These are phyloP conservation scores for Heliopora coerulea DNA, from an alignment of 92 coral and sea anemone genomes.

Conservation along the genomic window DNA sequence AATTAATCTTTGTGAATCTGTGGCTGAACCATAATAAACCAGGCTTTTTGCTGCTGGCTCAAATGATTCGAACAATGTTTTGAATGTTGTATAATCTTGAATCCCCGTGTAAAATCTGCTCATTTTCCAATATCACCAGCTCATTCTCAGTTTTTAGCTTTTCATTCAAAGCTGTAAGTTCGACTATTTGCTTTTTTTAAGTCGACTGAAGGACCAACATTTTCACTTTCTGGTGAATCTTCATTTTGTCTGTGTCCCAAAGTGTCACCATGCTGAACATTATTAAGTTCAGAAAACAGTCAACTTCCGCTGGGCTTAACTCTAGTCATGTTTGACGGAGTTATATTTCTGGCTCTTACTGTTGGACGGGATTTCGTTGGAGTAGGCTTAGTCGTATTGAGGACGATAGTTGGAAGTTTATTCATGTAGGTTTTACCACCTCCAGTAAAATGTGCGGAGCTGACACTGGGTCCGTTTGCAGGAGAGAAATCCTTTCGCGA, in stretches of 20 bases:
- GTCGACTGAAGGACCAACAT: constrained; percentile 18
- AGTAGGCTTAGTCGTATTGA: constrained; percentile 28
- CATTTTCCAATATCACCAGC: constrained; percentile 12
- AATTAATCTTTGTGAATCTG: not conserved
- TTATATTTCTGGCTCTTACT: constrained; percentile 30
- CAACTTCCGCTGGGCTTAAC: constrained; percentile 20
- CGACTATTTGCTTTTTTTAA: constrained; percentile 31
- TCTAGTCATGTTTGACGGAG: not conserved
- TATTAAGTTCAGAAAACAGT: constrained; percentile 41
- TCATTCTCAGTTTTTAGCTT: constrained; percentile 47
- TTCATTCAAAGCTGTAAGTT: constrained; percentile 34
- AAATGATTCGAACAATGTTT: constrained; percentile 46
- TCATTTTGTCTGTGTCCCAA: not conserved
- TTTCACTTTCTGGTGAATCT: constrained; percentile 28
- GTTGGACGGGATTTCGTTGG: constrained; percentile 31
- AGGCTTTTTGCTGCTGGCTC: constrained; percentile 5
- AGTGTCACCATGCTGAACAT: not conserved
- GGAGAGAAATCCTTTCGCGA: constrained; percentile 45
- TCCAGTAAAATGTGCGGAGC: constrained; percentile 42
- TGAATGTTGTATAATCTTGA: constrained; percentile 56
- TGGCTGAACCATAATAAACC: not conserved
- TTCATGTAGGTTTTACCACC: constrained; percentile 37
- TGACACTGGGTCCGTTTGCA: constrained; percentile 39
- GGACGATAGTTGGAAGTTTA: constrained; percentile 37
- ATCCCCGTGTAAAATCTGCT: constrained; percentile 56